These are phyloP conservation scores for Poecile atricapillus DNA, from an alignment of 2,113 vertebrate genomes.

Conservation along the genomic window DNA sequence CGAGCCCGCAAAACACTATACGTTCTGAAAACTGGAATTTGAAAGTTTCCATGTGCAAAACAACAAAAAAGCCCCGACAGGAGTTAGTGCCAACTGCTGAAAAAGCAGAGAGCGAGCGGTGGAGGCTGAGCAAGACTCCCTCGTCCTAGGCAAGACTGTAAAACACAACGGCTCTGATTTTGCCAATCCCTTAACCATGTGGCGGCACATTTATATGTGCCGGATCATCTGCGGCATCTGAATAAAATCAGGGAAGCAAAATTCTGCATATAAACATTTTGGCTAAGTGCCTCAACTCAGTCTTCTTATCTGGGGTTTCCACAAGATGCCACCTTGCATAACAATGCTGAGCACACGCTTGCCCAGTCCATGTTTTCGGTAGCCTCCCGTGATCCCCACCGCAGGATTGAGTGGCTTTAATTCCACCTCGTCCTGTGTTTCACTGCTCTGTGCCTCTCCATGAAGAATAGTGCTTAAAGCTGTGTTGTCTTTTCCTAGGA, in stretches of 20 bases:
- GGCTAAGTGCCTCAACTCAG: conserved; percentile 54
- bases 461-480: background rate
- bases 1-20: background rate
- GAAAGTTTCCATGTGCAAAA: conserved; percentile 47
- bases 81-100: conserved; percentile 56
- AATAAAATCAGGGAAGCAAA: conserved; percentile 67
- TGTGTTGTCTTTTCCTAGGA: background rate
- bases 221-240: conserved; percentile 57
- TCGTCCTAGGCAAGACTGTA: conserved; percentile 53
- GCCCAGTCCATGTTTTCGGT: background rate
- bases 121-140: conserved; percentile 45
- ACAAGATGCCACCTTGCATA: conserved; percentile 51
- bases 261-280: conserved; percentile 65
- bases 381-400: conserved; percentile 13
- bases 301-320: conserved; percentile 61
- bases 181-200: conserved; percentile 61
- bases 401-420: background rate
- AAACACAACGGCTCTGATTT: conserved; percentile 58
- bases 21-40: background rate
- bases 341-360: conserved; percentile 37
- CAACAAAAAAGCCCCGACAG: conserved; percentile 48
- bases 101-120: conserved; percentile 40
- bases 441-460: background rate
- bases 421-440: background rate
- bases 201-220: conserved; percentile 23